These are phyloP conservation scores for Xestoiulus laeticollis DNA, from an alignment of 2,888 invertebrate species.

Conservation along the genomic window DNA sequence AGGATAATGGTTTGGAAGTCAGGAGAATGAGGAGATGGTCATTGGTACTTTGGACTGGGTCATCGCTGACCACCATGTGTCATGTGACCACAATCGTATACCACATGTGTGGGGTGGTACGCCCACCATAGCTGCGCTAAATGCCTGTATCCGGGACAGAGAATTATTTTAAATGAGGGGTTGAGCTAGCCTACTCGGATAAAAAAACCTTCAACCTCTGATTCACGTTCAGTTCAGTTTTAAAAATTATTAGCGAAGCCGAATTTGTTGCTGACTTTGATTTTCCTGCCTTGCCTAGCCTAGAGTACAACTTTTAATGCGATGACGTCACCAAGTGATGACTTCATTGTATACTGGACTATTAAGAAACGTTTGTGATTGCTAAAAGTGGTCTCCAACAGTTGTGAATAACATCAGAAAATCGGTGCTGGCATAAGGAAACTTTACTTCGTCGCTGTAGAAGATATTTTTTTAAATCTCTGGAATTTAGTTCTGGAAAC, in stretches of 20 bases:
- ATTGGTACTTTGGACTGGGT: background rate
- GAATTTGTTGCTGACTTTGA: slow-evolving; percentile 9
- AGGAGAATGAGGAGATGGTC: no score
- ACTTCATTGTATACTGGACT: background rate
- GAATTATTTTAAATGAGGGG: slow-evolving; percentile 11
- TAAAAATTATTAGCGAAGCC: background rate
- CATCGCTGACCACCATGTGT: background rate
- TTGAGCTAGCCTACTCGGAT: background rate
- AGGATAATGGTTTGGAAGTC: no score
- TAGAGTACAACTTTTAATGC: slow-evolving; percentile 10
- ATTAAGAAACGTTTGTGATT: slow-evolving; percentile 6
- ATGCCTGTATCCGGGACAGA: slow-evolving; percentile 3
- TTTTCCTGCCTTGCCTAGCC: background rate
- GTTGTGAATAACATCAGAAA: background rate
- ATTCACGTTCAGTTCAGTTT: background rate
- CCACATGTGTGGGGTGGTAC: background rate
- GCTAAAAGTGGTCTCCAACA: background rate
- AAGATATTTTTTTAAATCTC: no score
- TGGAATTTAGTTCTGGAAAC: no score
- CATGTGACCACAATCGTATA: background rate
- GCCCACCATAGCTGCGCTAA: background rate
- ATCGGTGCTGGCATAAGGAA: background rate
- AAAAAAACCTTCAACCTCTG: slow-evolving; percentile 20
- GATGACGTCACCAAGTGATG: slow-evolving; percentile 1
- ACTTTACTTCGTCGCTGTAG: no score